Base-by-base conservation (phyloP, 2,113 vertebrate species). In the Chloebia gouldiae region DNA sequence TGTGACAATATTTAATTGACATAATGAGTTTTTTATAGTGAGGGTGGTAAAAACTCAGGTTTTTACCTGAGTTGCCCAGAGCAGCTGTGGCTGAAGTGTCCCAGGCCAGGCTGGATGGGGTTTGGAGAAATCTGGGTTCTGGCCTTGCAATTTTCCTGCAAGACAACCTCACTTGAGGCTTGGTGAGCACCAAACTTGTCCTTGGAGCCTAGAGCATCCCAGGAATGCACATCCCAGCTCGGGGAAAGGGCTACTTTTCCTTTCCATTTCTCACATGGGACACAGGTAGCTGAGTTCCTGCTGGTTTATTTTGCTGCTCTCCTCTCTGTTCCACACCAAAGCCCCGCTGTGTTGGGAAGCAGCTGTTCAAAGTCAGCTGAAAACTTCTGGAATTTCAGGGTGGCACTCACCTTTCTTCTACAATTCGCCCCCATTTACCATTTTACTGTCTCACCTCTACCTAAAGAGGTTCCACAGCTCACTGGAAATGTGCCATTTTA, bases 301-400 rank as follows among this genome's bases (percentile, higher is more conserved):
- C 68, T 63, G 77, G 5, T 42, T 1, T 78, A 23, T 49, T 77
- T 35, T 13, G 9, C 40, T 57, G 40, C 16, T 60, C 27, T 60
- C 20, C 47, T 51, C 80, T 42, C 42, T 73, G 61, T 14, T 35
- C 47, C 65, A 33, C 39, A 31, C 51, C 76, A 68, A 82, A 86
- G 50, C 22, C 19, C 27, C 0, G 1, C 0, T 6, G 44, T 4
- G 5, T 1, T 16, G 18, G 56, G 50, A 64, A 68, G 54, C 25
- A 57, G 51, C 40, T 45, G 1, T 10, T 59, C 24, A 60, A 79
- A 64, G 37, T 4, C 70, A 69, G 5, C 30, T 21, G 12, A 7
- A 39, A 23, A 8, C 56, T 15, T 22, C 22, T 37, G 53, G 44
- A 65, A 60, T 40, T 54, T 63, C 70, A 78, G 25, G 21, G 23